A percentile compares a stretch with the other conserved stretches of the same genome.
phyloP scores from a whole-genome alignment of 2,113 vertebrate genomes.

The Nansenia antarctica region DNA sequence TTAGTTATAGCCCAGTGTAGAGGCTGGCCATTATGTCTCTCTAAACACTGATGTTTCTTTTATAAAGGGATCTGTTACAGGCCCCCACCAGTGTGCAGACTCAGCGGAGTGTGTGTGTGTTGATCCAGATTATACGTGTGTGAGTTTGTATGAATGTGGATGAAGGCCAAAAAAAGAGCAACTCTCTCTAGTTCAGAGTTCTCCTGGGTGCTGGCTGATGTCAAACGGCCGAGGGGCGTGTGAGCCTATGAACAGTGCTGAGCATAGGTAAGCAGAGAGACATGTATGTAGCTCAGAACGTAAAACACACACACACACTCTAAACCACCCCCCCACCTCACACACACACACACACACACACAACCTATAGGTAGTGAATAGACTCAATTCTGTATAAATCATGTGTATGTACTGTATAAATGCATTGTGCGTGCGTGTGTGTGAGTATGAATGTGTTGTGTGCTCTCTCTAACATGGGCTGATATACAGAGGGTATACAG shows the following conservation, averaged over 20 bases:
- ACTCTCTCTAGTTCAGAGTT: not conserved
- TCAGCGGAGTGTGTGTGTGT: constrained; percentile 9
- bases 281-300: not conserved
- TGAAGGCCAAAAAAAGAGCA: constrained; percentile 15
- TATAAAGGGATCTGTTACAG: constrained; percentile 58
- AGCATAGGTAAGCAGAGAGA: constrained; percentile 15
- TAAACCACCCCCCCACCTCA: not conserved
- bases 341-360: too few species aligned
- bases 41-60: constrained; percentile 28
- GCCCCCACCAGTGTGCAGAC: constrained; percentile 24
- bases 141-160: constrained; percentile 17
- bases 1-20: constrained; percentile 36
- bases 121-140: too few species aligned
- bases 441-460: too few species aligned
- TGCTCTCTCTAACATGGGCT: constrained; percentile 29
- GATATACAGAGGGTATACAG: constrained; percentile 8
- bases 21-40: constrained; percentile 20
- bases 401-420: not conserved
- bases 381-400: too few species aligned
- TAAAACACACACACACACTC: not conserved
- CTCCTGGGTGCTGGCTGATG: constrained; percentile 1
- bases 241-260: not conserved
- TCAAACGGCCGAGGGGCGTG: not conserved
- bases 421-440: not conserved
- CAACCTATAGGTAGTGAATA: too few species aligned